Base-by-base conservation (phyloP, 2,888 invertebrate species). In the Crematogaster levior region DNA sequence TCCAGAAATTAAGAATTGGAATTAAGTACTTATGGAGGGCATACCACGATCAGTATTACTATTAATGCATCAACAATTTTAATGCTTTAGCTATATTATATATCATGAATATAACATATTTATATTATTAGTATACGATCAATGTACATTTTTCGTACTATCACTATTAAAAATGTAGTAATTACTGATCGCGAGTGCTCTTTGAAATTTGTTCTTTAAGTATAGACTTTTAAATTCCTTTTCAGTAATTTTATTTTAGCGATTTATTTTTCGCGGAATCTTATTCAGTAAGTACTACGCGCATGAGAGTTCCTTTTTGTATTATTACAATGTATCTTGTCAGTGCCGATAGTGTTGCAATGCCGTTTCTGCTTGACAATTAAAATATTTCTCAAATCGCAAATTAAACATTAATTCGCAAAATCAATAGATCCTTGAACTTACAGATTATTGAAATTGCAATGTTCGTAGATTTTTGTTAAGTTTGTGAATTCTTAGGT, bases 341-440 rank as follows among this genome's bases (percentile, higher is more conserved):
- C 77, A 46, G 58, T 46, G 27, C 66, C 24, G 43, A 68, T 46
- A 46, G 30, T 68, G 46, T 18, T 66, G 56, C 66, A 43, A 66
- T 66, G 6, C 18, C 46, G 37, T 37, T 58, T 68, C 43, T 65
- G 56, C 12, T 58, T 58, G n/a, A 58, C 34, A 56, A 56, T 24
- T 27, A 58, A 79, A 79, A 24, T 46, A 79, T 34, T 5, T 58
- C 30, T 43, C 12, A 63, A 65, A 63, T 37, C 24, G 51, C 65
- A 51, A 75, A 75, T 75, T 58, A 58, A 68, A 46, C 18, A 18
- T 68, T n/a, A 68, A 79, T 66, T 46, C 27, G 30, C 65, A 66
- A 77, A 68, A 66, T 79, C 24, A 79, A 79, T 79, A 79, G 77
- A 79, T 68, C 77, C 68, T 68, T 79, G 77, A 68, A 79, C 68